Evolutionary conservation across 2,888 invertebrate species (phyloP).

Genomic region (Trypoxylon attenuatum): DNA sequence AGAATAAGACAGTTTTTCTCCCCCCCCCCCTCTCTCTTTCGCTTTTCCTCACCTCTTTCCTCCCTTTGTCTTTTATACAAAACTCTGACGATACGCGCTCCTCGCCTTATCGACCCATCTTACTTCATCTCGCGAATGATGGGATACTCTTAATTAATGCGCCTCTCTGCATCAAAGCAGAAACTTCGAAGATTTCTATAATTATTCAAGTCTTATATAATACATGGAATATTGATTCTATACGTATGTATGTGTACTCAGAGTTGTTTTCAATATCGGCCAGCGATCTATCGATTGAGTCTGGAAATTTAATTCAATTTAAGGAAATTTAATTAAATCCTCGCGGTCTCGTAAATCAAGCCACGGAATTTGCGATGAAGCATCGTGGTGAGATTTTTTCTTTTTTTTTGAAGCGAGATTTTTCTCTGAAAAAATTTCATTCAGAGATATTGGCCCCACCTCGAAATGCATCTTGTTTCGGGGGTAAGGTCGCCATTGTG

Average conservation of each 20-base stretch:
- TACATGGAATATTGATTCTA: too few relatives aligned
- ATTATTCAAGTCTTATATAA: too few relatives aligned
- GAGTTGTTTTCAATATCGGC: too few relatives aligned
- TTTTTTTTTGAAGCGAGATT: neutral
- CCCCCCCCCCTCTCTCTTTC: neutral
- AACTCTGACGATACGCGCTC: neutral
- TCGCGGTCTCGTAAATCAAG: too few relatives aligned
- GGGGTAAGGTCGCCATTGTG: constrained; percentile 12
- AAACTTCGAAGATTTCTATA: too few relatives aligned
- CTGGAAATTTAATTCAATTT: neutral
- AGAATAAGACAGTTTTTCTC: too few relatives aligned
- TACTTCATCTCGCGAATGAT: neutral
- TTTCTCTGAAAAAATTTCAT: too few relatives aligned
- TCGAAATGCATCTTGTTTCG: constrained; percentile 9
- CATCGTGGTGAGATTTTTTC: neutral
- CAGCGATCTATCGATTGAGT: too few relatives aligned
- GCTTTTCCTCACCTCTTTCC: neutral
- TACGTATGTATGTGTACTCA: too few relatives aligned
- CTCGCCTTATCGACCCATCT: neutral
- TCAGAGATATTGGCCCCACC: neutral
- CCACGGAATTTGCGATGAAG: too few relatives aligned
- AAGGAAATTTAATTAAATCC: constrained; percentile 1
- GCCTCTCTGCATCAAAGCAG: neutral
- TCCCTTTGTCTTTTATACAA: too few relatives aligned
- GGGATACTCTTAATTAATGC: constrained; percentile 14